Evolutionary conservation across 1,140 invertebrate genomes (phyloP), one percentile per base, ranked within the genome.

Genomic region (Aricia agestis): DNA sequence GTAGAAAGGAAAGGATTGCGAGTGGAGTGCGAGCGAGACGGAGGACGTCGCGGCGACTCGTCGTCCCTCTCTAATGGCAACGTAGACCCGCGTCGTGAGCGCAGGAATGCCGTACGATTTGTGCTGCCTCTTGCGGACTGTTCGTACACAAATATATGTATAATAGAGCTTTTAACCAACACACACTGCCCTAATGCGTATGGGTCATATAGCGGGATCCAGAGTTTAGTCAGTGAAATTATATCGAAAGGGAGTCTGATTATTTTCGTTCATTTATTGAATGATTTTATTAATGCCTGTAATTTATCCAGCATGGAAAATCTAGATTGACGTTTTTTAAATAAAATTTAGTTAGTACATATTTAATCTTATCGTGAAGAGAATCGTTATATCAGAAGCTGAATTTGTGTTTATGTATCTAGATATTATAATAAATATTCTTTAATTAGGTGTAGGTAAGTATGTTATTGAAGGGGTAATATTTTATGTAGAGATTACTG

Each of bases 111-210:
- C 87, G 86, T 85, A 87, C 87, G 89, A 88, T 90, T 90, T 87
- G 86, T 89, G 85, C 84, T 85, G 77, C 81, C 79, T 79, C 82
- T 82, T 81, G 82, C 83, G 83, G 82, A 83, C 85, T 72, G 70
- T 71, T 76, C 72, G 76, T 77, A 79, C 76, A 76, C 61, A 74
- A 71, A 68, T 74, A 74, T 81, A 82, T 81, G 79, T 86, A 85
- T 81, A 78, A 76, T 76, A 77, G 74, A 74, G 74, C 78, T 80
- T 78, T 83, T 81, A 83, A 82, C 79, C 84, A 83, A 86, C 87
- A 89, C 86, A 89, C 85, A 89, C 84, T 91, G 89, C 87, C 87
- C 87, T 91, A 91, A 91, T 91, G 89, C 84, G 89, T 89, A 82
- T 80, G 87, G 89, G 89, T 91, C 89, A 89, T 88, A 75, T 91